These are phyloP conservation scores for Nymphicus hollandicus DNA, from an alignment of 2,113 vertebrate species.

Conservation along the genomic window DNA sequence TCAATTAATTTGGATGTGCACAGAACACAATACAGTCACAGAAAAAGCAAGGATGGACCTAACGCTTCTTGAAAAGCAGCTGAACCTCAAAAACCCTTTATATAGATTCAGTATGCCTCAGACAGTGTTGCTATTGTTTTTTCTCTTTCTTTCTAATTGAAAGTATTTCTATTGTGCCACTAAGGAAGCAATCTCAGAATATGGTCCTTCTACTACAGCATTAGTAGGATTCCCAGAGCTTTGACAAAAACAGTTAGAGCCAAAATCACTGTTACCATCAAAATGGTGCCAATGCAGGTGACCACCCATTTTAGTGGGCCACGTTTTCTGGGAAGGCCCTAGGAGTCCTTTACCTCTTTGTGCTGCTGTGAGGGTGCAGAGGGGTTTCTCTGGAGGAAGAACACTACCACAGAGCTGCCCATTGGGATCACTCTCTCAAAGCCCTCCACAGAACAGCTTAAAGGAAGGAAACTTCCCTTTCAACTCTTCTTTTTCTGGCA, in stretches of 20 bases:
- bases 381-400: not conserved
- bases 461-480: not conserved
- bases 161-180: not conserved
- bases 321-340: not conserved
- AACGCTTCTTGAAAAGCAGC: not conserved
- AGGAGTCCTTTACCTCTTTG: not conserved
- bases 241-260: not conserved
- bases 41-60: not conserved
- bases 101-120: not conserved
- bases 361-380: not conserved
- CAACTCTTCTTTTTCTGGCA: not conserved
- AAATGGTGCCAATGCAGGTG: not conserved
- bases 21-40: not conserved
- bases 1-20: rapidly evolving
- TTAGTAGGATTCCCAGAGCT: not conserved
- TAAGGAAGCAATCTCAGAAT: not conserved
- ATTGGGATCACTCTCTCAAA: not conserved
- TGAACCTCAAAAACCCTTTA: not conserved
- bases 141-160: not conserved
- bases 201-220: not conserved
- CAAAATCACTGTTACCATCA: not conserved
- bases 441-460: not conserved
- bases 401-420: not conserved
- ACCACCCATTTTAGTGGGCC: not conserved
- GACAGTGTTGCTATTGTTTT: not conserved